A percentile compares a stretch with the other conserved stretches of the same genome.
These are phyloP conservation scores for Pelodiscus sinensis DNA, from an alignment of 2,113 vertebrate species.

Conservation along the genomic window DNA sequence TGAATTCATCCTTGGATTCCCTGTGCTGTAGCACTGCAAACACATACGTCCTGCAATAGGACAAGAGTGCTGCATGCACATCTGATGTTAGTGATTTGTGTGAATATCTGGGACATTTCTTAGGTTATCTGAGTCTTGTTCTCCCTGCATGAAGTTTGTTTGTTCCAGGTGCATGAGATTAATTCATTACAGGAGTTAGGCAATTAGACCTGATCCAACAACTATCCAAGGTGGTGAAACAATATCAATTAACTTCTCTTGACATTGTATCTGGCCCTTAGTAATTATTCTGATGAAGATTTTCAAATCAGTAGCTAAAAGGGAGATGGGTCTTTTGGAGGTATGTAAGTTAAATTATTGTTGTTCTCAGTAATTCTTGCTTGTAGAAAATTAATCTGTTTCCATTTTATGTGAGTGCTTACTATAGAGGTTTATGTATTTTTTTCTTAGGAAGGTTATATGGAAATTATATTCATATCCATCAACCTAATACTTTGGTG, in stretches of 20 bases:
- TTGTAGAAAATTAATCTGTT: background rate
- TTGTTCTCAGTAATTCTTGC: background rate
- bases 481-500: background rate
- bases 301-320: constrained; percentile 16
- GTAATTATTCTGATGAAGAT: constrained; percentile 16
- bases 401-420: background rate
- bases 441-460: background rate
- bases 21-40: constrained; percentile 52
- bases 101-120: constrained; percentile 55
- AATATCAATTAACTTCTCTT: rapidly evolving
- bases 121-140: constrained; percentile 51
- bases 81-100: constrained; percentile 59
- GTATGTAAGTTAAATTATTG: constrained; percentile 13
- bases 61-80: constrained; percentile 67
- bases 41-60: constrained; percentile 50
- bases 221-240: rapidly evolving
- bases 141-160: constrained; percentile 51
- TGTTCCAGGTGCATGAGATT: constrained; percentile 72
- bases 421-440: background rate
- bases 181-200: constrained; percentile 62
- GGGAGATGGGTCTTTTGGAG: background rate
- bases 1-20: constrained; percentile 64
- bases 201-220: constrained; percentile 50
- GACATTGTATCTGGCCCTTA: background rate
- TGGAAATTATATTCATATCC: background rate